A percentile compares a stretch with the other conserved stretches of the same genome.
Conservation (phyloP, 2,888 invertebrate species). For the Drosophila mayaguana region DNA sequence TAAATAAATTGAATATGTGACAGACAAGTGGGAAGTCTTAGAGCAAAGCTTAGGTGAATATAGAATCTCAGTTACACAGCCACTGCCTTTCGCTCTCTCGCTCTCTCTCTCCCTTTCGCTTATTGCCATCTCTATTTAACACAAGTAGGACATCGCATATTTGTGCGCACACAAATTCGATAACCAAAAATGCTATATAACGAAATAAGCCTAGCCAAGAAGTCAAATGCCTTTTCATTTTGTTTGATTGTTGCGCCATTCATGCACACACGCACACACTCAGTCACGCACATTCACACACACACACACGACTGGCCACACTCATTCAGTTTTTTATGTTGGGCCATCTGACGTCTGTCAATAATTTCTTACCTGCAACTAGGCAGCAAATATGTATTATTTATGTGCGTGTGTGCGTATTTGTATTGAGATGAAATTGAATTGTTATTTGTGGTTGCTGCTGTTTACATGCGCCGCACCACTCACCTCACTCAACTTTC, state of each 20-base stretch:
- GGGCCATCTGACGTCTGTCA: constrained; percentile 57
- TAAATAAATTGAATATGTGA: constrained; percentile 75
- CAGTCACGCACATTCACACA: neutral
- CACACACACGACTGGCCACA: neutral
- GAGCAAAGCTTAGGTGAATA: constrained; percentile 39
- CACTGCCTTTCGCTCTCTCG: neutral
- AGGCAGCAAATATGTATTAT: constrained; percentile 61
- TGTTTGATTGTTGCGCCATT: constrained; percentile 54
- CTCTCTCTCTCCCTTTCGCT: neutral
- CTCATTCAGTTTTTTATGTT: constrained; percentile 18
- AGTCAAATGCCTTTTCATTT: constrained; percentile 72
- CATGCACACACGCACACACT: constrained; percentile 17
- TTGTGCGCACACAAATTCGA: constrained; percentile 55
- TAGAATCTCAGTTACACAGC: constrained; percentile 50
- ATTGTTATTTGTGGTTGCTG: constrained; percentile 65
- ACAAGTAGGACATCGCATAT: constrained; percentile 24
- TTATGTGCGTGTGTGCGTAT: constrained; percentile 49
- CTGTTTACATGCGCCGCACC: constrained; percentile 48
- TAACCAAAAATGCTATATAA: constrained; percentile 64
- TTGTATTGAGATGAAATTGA: constrained; percentile 72
- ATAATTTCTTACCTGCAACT: constrained; percentile 60
- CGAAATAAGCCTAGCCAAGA: constrained; percentile 69
- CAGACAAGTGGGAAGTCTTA: constrained; percentile 43
- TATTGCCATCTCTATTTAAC: constrained; percentile 24
- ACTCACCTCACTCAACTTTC: constrained; percentile 42